phyloP scores from a whole-genome alignment of 2,888 invertebrate genomes.

The Tipula vernalis region DNA sequence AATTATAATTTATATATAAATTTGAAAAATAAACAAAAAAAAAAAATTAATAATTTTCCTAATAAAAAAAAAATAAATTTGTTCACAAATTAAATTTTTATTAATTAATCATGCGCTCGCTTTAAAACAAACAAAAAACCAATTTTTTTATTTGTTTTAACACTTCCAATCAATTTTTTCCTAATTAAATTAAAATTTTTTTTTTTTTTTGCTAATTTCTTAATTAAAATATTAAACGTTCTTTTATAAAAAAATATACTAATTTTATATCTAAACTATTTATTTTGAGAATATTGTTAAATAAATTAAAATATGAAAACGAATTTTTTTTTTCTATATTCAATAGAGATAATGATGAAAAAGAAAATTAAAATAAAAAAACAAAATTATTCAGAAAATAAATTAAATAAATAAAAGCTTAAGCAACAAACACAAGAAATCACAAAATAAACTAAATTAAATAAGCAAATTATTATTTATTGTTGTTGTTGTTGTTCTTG shows the following conservation, averaged over 20 bases:
- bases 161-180: background rate
- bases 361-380: background rate
- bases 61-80: background rate
- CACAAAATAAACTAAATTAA: background rate
- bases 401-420: conserved; percentile 9
- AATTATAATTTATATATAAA: background rate
- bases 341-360: background rate
- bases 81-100: background rate
- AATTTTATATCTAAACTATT: background rate
- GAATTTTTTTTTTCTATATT: background rate
- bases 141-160: background rate
- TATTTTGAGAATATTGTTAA: background rate
- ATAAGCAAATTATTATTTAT: background rate
- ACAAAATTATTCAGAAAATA: background rate
- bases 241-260: background rate
- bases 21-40: background rate
- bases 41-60: background rate
- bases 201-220: background rate
- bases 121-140: conserved; percentile 4
- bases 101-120: background rate
- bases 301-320: background rate
- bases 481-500: background rate
- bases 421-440: conserved; percentile 14
- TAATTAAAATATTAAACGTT: background rate
- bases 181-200: background rate